Percentiles rank a stretch among this genome's conserved stretches.
phyloP scores from a whole-genome alignment of 1,140 invertebrate genomes.

The Eumaeus atala region DNA sequence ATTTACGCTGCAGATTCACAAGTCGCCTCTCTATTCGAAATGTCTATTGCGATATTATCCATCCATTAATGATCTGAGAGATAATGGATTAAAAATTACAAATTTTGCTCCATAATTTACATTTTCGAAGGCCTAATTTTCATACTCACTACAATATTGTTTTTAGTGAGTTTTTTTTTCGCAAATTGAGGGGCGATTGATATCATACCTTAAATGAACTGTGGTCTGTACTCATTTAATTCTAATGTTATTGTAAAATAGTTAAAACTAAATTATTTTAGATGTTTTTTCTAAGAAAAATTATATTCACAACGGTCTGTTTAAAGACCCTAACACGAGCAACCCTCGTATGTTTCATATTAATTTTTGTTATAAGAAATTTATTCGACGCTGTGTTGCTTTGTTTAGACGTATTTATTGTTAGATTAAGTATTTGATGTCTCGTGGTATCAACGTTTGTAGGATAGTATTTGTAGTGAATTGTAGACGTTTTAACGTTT shows the following conservation, averaged over 20 bases:
- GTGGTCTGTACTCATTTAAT: conserved; percentile 16
- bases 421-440: conserved; percentile 5
- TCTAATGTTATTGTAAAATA: conserved; percentile 38
- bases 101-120: too few species aligned
- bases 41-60: too few species aligned
- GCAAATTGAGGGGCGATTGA: conserved; percentile 3
- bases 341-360: not conserved
- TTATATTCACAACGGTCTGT: conserved; percentile 52
- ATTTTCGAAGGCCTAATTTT: too few species aligned
- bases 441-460: conserved; percentile 4
- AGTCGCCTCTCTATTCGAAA: too few species aligned
- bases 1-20: too few species aligned
- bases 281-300: conserved; percentile 53
- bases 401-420: conserved; percentile 10
- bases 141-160: too few species aligned
- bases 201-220: conserved; percentile 16
- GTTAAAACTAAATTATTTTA: conserved; percentile 46
- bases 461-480: too few species aligned
- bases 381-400: conserved; percentile 8
- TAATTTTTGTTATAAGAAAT: conserved; percentile 13
- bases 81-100: too few species aligned
- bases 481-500: too few species aligned
- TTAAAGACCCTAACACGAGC: conserved; percentile 46
- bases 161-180: too few species aligned
- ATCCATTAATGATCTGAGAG: too few species aligned